Base-by-base conservation (phyloP, 35 echinoderm and acorn worm species). In the Strongylocentrotus purpuratus region DNA sequence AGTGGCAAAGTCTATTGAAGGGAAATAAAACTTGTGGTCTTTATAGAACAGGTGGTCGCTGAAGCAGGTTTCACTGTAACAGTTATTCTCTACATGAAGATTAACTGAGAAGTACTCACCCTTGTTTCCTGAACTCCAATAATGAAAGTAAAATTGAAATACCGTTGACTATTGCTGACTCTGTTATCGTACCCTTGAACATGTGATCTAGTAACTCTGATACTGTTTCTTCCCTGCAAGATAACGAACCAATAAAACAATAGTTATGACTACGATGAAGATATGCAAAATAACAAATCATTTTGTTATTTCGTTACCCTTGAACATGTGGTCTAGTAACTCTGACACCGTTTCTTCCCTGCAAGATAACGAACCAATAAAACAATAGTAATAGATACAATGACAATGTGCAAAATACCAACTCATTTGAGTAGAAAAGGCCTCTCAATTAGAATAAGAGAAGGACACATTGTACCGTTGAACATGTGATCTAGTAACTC, bases 401-500 rank as follows among this genome's bases (percentile, higher is more conserved):
- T 50, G 47, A 46, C 17, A 46, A 60, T 18, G 22, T 47, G 22
- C 41, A 32, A 45, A 90, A 41, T 41, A 41, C 35, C 35, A 41
- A 41, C 35, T 41, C 35, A 41, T 41, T 41, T 41, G 1, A 41
- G 35, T 41, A 41, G 35, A 41, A 41, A 41, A 41, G 35, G 35
- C 3, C 35, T 41, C 35, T 41, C 0, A 41, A 41, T 41, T 41
- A 0, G 35, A 41, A 41, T 41, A 41, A 41, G 35, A 41, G 0
- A 3, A 0, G 35, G 35, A 41, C 3, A 41, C 35, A 96, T 94
- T 50, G 97, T 97, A 32, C 97, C 98, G 70, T 96, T 95, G 86
- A 99, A 98, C 97, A 99, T 98, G 95, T 99, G 97, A 45, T 99
- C 97, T 91, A 98, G 90, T 87, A 99, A 91, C 94, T 98, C 97